A percentile compares a stretch with the other conserved stretches of the same genome.
Conservation (phyloP, 2,113 vertebrate genomes). For the Chrysemys picta region DNA sequence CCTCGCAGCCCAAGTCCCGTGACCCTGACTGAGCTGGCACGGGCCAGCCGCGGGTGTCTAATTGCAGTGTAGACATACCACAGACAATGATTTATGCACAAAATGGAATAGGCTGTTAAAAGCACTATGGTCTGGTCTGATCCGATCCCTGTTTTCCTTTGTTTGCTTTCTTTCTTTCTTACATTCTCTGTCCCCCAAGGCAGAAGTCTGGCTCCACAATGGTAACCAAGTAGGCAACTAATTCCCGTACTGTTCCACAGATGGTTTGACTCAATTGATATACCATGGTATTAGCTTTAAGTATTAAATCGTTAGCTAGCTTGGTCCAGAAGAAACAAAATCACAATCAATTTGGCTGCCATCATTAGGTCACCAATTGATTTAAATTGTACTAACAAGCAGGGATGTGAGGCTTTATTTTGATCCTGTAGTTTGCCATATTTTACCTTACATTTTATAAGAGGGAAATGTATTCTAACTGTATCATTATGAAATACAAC, state of each 20-base stretch:
- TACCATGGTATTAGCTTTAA: background rate
- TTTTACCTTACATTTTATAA: background rate
- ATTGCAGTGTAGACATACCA: too few species aligned
- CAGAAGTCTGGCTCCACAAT: background rate
- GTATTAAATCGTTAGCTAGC: background rate
- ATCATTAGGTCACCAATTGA: background rate
- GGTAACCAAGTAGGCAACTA: background rate
- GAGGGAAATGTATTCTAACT: background rate
- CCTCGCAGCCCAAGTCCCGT: too few species aligned
- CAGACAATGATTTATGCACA: background rate
- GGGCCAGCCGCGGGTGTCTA: too few species aligned
- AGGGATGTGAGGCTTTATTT: background rate
- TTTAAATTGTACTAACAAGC: background rate
- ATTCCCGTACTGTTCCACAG: background rate
- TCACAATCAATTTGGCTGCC: background rate
- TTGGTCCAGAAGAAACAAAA: background rate
- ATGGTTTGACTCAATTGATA: background rate
- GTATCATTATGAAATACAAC: background rate
- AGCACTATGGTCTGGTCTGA: background rate
- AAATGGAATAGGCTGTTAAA: background rate
- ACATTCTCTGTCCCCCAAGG: background rate
- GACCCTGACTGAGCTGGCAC: too few species aligned
- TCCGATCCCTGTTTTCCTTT: background rate
- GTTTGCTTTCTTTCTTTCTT: accelerated
- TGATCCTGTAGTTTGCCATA: background rate